phyloP scores from a whole-genome alignment of 2,888 invertebrate genomes.

The Linnaemya tessellans region DNA sequence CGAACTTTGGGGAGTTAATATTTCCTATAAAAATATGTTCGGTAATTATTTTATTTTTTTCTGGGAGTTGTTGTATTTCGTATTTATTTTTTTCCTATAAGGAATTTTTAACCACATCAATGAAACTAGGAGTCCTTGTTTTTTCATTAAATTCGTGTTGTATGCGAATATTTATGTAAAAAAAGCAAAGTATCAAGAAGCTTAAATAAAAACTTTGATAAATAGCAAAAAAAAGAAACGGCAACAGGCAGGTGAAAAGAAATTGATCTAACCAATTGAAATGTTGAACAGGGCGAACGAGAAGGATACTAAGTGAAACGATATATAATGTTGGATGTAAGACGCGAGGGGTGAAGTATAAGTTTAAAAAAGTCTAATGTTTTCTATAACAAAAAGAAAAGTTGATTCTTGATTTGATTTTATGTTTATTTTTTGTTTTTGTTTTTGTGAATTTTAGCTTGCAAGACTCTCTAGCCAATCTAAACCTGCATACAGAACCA shows the following conservation, averaged over 20 bases:
- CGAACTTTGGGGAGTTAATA: no score
- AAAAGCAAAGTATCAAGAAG: not conserved
- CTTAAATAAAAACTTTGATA: slow-evolving; percentile 5
- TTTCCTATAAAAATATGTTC: no score
- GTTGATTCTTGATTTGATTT: slow-evolving; percentile 19
- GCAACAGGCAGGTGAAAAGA: slow-evolving; percentile 44
- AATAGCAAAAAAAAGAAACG: slow-evolving; percentile 1
- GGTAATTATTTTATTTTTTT: no score
- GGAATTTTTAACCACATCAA: no score
- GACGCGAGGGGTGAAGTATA: slow-evolving; percentile 58
- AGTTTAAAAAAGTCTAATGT: slow-evolving; percentile 22
- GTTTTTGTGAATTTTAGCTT: slow-evolving; percentile 28
- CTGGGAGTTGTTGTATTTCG: no score
- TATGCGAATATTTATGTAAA: not conserved
- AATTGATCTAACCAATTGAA: slow-evolving; percentile 17
- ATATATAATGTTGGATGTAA: slow-evolving; percentile 45
- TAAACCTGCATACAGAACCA: slow-evolving; percentile 24
- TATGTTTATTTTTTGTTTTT: not conserved
- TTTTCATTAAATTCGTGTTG: not conserved
- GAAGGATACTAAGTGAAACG: not conserved
- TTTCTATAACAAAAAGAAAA: slow-evolving; percentile 28
- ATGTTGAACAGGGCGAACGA: slow-evolving; percentile 19
- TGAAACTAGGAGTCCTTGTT: no score
- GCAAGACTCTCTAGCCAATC: slow-evolving; percentile 56
- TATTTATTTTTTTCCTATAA: no score